Percentiles rank a stretch among this genome's conserved stretches.
phyloP scores from a whole-genome alignment of 2,888 invertebrate genomes.

The Xanthia togata region DNA sequence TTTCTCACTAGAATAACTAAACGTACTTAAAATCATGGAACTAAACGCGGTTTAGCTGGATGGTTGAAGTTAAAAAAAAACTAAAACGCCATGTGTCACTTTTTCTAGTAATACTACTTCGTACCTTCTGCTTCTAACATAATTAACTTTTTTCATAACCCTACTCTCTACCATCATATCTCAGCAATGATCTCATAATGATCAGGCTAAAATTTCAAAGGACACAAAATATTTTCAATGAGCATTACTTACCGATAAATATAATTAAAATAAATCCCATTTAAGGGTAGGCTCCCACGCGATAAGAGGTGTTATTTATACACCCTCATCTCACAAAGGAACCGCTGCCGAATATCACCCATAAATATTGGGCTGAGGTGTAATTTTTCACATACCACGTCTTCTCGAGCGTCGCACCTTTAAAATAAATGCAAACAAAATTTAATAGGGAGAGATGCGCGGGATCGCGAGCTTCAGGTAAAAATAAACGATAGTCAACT shows the following conservation, averaged over 20 bases:
- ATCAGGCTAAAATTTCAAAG: slow-evolving; percentile 55
- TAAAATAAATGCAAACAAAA: slow-evolving; percentile 91
- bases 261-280: slow-evolving; percentile 90
- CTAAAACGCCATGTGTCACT: neutral
- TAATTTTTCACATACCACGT: slow-evolving; percentile 91
- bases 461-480: slow-evolving; percentile 88
- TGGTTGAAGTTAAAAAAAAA: neutral
- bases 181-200: slow-evolving; percentile 64
- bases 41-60: neutral
- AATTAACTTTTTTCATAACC: slow-evolving; percentile 9
- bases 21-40: slow-evolving; percentile 49
- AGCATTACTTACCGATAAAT: slow-evolving; percentile 85
- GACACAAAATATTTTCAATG: slow-evolving; percentile 70
- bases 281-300: slow-evolving; percentile 90
- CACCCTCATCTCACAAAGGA: slow-evolving; percentile 90
- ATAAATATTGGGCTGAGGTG: slow-evolving; percentile 91
- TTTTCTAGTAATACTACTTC: neutral
- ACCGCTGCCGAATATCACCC: slow-evolving; percentile 91
- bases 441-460: slow-evolving; percentile 91
- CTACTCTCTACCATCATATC: slow-evolving; percentile 52
- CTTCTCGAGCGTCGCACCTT: slow-evolving; percentile 90
- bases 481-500: slow-evolving; percentile 88
- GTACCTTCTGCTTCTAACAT: neutral
- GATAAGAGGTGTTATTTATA: slow-evolving; percentile 91
- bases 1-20: slow-evolving; percentile 72